A percentile compares a stretch with the other conserved stretches of the same genome.
Conservation (phyloP, 2,113 vertebrate species). For the Tetrax tetrax region DNA sequence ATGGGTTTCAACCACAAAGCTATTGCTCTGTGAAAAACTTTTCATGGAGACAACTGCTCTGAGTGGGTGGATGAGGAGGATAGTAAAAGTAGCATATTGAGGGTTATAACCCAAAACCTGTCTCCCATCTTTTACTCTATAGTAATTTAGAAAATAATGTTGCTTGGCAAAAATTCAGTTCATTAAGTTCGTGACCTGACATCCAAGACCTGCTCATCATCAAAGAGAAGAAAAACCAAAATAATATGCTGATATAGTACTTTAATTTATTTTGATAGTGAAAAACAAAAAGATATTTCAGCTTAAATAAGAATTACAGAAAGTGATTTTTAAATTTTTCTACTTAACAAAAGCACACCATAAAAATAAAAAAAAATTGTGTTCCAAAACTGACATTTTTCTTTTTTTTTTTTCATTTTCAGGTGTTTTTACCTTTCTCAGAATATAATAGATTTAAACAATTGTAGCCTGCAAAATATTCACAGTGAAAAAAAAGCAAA, state of each 20-base stretch:
- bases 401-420: not conserved
- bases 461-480: not conserved
- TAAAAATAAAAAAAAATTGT: not conserved
- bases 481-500: not conserved
- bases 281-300: not conserved
- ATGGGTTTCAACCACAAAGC: not conserved
- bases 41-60: not conserved
- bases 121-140: not conserved
- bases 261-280: not conserved
- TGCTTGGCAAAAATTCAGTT: not conserved
- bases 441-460: not conserved
- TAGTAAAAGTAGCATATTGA: not conserved
- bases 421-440: not conserved
- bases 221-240: not conserved
- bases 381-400: not conserved
- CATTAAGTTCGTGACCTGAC: not conserved
- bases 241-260: not conserved
- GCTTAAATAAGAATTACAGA: fast-evolving
- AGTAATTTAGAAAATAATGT: not conserved
- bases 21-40: not conserved
- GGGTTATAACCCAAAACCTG: not conserved
- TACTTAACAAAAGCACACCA: not conserved
- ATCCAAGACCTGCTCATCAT: not conserved
- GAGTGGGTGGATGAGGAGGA: not conserved
- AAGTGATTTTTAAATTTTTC: not conserved